A percentile compares a stretch with the other conserved stretches of the same genome.
phyloP scores from a whole-genome alignment of 2,888 invertebrate species.

The Eupithecia subumbrata region DNA sequence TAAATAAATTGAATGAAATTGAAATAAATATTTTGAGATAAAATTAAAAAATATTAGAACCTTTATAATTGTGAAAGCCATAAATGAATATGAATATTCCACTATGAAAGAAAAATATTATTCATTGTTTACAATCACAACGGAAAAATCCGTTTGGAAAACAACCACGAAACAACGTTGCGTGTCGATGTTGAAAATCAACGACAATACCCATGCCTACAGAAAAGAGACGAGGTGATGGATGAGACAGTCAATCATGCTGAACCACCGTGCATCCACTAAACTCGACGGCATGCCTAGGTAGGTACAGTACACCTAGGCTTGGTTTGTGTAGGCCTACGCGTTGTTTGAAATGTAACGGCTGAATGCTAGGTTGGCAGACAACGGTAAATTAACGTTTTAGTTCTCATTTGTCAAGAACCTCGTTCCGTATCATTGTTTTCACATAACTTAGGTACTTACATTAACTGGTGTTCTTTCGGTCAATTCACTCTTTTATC shows the following conservation, averaged over 20 bases:
- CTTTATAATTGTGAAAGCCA: too few species aligned
- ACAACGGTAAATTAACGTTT: not conserved
- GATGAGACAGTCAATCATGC: conserved; percentile 32
- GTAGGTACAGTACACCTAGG: not conserved
- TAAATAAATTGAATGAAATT: too few species aligned
- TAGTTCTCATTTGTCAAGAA: not conserved
- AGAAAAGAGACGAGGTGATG: conserved; percentile 14
- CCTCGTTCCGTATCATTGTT: not conserved
- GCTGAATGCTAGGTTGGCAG: not conserved
- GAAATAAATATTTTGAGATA: too few species aligned
- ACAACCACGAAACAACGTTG: not conserved
- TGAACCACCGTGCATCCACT: not conserved
- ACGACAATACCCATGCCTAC: not conserved
- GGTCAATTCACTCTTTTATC: too few species aligned
- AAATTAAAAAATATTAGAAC: too few species aligned
- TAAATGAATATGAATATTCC: too few species aligned
- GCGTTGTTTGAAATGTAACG: not conserved
- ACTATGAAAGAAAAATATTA: too few species aligned
- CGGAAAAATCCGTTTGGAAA: too few species aligned
- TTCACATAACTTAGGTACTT: not conserved
- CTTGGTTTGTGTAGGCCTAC: not conserved
- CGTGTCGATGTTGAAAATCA: not conserved
- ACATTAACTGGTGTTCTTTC: not conserved
- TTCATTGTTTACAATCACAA: too few species aligned
- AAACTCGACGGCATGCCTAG: not conserved